phyloP scores from a whole-genome alignment of 2,113 vertebrate species.

The Ammodytes dubius region DNA sequence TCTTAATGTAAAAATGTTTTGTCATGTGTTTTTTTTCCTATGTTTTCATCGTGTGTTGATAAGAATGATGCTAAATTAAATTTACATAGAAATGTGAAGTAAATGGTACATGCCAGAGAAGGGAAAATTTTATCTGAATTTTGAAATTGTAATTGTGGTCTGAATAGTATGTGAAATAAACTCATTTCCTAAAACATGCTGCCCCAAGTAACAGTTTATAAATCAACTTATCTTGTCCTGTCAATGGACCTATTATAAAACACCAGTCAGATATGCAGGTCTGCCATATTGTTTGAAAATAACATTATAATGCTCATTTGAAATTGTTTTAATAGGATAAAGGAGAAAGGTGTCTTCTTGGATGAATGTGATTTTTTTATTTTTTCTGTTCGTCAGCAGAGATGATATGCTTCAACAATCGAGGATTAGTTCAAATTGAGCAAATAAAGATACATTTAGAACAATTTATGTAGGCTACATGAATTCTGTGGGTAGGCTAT shows the following conservation, averaged over 20 bases:
- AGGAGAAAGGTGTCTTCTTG: neutral
- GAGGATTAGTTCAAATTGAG: no score
- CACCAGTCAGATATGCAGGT: neutral
- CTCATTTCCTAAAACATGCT: neutral
- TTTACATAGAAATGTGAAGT: neutral
- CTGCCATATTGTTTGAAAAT: neutral
- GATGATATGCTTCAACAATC: neutral
- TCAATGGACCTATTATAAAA: no score
- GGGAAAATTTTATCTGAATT: neutral
- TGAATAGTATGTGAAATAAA: constrained; percentile 13
- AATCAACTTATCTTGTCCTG: neutral
- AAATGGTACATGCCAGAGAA: neutral
- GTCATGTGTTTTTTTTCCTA: fast-evolving
- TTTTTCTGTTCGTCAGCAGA: neutral
- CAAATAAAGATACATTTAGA: no score
- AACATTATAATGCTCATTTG: neutral
- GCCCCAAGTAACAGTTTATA: neutral
- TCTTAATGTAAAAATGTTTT: neutral
- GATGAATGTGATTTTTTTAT: neutral
- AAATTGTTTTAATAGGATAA: neutral
- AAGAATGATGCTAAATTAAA: neutral
- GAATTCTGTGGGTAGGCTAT: no score
- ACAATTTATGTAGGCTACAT: no score
- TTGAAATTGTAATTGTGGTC: neutral
- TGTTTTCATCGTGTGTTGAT: fast-evolving